Evolutionary conservation across 2,113 vertebrate species (phyloP).

Genomic region (Phrynosoma blainvillii): DNA sequence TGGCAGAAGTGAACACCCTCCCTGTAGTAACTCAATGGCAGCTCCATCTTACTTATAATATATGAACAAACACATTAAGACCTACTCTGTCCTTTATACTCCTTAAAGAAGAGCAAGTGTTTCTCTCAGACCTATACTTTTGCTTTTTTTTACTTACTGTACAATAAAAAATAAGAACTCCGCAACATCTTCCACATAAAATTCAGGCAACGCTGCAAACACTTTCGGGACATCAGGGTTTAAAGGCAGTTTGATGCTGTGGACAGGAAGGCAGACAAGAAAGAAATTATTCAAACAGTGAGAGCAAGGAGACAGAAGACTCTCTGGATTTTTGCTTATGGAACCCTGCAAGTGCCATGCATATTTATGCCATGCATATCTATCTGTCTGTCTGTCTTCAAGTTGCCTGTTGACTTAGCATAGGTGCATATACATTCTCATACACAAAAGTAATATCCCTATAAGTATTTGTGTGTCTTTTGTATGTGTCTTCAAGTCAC

Average conservation of each 20-base stretch:
- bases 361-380: neutral
- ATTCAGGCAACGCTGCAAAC: slow-evolving; percentile 97
- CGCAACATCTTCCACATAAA: slow-evolving; percentile 98
- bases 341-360: neutral
- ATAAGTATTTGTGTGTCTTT: too few species aligned
- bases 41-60: neutral
- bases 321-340: neutral
- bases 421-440: too few species aligned
- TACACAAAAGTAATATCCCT: too few species aligned
- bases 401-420: too few species aligned
- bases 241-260: slow-evolving; percentile 91
- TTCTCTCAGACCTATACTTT: neutral
- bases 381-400: too few species aligned
- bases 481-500: too few species aligned
- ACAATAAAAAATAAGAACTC: slow-evolving; percentile 99
- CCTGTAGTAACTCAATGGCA: too few species aligned
- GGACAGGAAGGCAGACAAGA: slow-evolving; percentile 33
- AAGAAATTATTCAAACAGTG: neutral
- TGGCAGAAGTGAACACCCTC: neutral
- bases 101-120: neutral
- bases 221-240: slow-evolving; percentile 93
- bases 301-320: neutral
- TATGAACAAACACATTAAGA: neutral
- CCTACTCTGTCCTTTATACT: too few species aligned
- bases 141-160: slow-evolving; percentile 87